phyloP scores from a whole-genome alignment of 2,113 vertebrate species.

The Pelusios castaneus region DNA sequence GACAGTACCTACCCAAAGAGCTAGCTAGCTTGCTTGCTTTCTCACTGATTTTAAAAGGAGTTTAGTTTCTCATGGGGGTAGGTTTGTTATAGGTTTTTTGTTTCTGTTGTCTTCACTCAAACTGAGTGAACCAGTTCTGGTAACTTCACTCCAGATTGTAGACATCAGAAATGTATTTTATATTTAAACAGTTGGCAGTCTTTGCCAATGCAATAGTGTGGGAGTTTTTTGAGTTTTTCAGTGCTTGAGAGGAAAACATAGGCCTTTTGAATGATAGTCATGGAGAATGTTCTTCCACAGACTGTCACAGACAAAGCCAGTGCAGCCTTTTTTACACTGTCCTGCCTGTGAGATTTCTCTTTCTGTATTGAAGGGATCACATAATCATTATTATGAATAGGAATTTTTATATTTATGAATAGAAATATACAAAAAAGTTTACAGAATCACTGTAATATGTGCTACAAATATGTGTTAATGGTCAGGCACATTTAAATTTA shows the following conservation, averaged over 20 bases:
- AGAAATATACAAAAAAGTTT: constrained; percentile 35
- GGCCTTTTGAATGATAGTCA: constrained; percentile 47
- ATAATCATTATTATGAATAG: constrained; percentile 32
- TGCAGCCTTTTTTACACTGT: not conserved
- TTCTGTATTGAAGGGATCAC: constrained; percentile 6
- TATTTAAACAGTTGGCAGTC: constrained; percentile 60
- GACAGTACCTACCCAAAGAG: not conserved
- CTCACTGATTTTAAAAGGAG: not conserved
- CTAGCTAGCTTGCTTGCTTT: too few species aligned
- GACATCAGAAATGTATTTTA: constrained; percentile 48
- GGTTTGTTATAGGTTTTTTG: not conserved
- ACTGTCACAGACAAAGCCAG: constrained; percentile 29
- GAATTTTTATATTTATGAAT: not conserved
- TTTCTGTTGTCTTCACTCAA: not conserved
- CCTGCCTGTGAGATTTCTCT: not conserved
- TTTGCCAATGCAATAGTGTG: constrained; percentile 48
- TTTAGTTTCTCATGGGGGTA: not conserved
- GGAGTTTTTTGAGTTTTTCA: constrained; percentile 56
- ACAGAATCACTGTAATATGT: not conserved
- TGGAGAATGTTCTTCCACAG: constrained; percentile 33
- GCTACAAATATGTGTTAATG: constrained; percentile 29
- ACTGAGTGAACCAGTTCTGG: not conserved
- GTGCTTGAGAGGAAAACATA: constrained; percentile 37
- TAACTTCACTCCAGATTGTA: constrained; percentile 19
- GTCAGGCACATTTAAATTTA: constrained; percentile 40